Conservation (phyloP, 2,113 vertebrate genomes). For the Zapornia atra region DNA sequence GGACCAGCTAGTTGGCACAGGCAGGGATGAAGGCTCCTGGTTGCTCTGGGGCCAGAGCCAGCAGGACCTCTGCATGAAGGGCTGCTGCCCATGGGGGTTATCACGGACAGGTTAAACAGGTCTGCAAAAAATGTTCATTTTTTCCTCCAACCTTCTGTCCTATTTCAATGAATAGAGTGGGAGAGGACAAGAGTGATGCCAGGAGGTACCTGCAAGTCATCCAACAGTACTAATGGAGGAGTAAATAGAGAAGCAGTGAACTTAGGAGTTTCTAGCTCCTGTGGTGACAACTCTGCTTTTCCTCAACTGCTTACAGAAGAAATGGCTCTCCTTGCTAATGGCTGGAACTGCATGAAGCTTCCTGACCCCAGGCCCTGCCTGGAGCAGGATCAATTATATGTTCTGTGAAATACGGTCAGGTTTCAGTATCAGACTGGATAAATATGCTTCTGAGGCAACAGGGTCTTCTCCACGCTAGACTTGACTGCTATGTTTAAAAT, state of each 20-base stretch:
- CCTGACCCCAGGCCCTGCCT: background rate
- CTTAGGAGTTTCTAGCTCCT: background rate
- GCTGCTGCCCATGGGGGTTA: background rate
- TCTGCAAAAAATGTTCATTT: background rate
- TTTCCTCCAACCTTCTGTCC: background rate
- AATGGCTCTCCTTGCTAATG: background rate
- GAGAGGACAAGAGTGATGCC: background rate
- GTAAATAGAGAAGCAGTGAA: background rate
- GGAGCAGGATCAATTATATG: background rate
- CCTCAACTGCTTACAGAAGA: background rate
- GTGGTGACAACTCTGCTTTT: background rate
- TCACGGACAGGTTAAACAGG: background rate
- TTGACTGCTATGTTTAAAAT: conserved; percentile 26
- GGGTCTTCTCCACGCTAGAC: conserved; percentile 27
- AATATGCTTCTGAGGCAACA: conserved; percentile 11
- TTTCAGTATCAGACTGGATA: background rate
- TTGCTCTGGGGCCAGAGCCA: background rate
- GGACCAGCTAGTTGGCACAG: background rate
- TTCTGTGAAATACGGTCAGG: background rate
- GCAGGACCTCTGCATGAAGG: background rate
- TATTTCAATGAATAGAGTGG: background rate
- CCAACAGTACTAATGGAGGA: background rate
- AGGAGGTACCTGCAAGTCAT: background rate
- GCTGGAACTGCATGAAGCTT: background rate
- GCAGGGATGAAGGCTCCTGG: background rate